Base-by-base conservation (phyloP, 2,888 invertebrate genomes). In the Tachina fera region DNA sequence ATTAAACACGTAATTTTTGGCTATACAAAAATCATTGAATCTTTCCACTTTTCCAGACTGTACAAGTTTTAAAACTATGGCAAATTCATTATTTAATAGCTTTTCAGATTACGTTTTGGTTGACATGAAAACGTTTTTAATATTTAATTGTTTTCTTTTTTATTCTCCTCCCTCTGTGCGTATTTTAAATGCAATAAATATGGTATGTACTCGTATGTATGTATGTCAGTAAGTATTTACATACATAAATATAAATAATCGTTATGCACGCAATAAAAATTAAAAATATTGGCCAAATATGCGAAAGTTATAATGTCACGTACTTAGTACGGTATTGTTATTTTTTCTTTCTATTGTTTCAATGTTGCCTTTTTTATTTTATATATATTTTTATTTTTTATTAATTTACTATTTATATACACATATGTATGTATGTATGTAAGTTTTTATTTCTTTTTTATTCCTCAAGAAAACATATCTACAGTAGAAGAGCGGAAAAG, bases 261-360 rank as follows among this genome's bases (percentile, higher is more conserved):
- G 8, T 49, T 49, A n/a, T 6, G 16, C 49, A 49, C n/a, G 49
- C 49, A 49, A 6, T n/a, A 16, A 16, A 53, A 19, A 19, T 53
- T 31, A 6, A 31, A 31, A 53, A 53, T 43, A 61, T 16, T 61
- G 41, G n/a, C 43, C 16, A 61, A 16, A 61, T 61, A 41, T 61
- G 63, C 74, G 56, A 76, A 39, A 76, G 47, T 68, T 53, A 67
- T 47, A 70, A 56, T 47, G 53, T 43, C 77, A 83, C 76, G 72
- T 78, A 72, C 67, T 60, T 51, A 49, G 16, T 49, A 53, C 19
- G 47, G 31, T 71, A 71, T 75, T 47, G 63, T 56, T 70, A n/a
- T 65, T 76, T 16, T n/a, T 47, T 47, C 31, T 31, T n/a, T 49
- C 47, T 31, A 68, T 47, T 68, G 51, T 68, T 39, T 53, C 53